These are phyloP conservation scores for Pelagia noctiluca DNA, from an alignment of 30 jellyfish, hydroid and myxozoan species.

Conservation along the genomic window DNA sequence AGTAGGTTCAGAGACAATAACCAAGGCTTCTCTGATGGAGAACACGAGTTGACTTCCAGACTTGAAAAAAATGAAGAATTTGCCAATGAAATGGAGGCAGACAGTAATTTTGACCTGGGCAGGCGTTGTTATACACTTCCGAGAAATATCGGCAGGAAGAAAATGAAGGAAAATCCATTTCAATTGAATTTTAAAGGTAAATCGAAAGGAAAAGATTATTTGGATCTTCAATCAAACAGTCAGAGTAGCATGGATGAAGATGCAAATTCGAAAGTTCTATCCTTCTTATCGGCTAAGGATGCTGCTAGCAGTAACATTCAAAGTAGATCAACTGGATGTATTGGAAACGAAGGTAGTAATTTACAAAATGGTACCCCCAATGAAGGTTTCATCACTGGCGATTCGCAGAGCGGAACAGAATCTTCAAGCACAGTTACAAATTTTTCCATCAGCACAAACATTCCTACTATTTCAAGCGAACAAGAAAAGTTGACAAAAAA, in stretches of 20 bases:
- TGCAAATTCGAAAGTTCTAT: constrained; percentile 27
- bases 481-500: not conserved
- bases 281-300: constrained; percentile 47
- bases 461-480: not conserved
- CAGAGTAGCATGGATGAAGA: constrained; percentile 63
- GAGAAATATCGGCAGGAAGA: constrained; percentile 75
- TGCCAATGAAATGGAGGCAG: constrained; percentile 37
- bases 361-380: not conserved
- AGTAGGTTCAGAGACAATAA: constrained; percentile 60
- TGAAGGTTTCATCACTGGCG: constrained; percentile 1
- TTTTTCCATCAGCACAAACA: not conserved
- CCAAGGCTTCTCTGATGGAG: constrained; percentile 89
- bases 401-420: constrained; percentile 10
- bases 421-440: not conserved
- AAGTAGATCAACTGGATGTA: constrained; percentile 76
- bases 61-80: constrained; percentile 72
- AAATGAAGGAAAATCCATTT: constrained; percentile 77
- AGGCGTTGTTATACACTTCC: constrained; percentile 86
- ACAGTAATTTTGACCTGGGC: constrained; percentile 13
- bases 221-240: constrained; percentile 58
- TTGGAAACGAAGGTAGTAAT: constrained; percentile 31
- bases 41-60: constrained; percentile 84
- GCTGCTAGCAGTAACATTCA: constrained; percentile 60
- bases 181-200: constrained; percentile 63
- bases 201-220: constrained; percentile 19